phyloP scores from a whole-genome alignment of 2,888 invertebrate species.

The Altica lythri region DNA sequence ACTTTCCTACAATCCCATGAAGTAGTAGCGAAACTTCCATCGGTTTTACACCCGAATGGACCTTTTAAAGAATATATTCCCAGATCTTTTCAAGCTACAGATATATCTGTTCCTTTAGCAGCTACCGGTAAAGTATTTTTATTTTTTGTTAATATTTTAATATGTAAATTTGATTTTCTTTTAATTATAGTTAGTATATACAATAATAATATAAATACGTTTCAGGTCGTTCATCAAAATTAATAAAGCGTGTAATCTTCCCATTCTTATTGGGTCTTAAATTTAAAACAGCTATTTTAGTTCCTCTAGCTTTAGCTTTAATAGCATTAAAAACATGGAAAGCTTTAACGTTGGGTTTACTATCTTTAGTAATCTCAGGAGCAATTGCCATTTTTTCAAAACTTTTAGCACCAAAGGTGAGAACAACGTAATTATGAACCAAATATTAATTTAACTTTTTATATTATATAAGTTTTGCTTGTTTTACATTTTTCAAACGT shows the following conservation, averaged over 20 bases:
- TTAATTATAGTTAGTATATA: too few relatives aligned
- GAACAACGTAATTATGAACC: neutral
- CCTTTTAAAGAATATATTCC: conserved; percentile 64
- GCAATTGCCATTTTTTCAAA: conserved; percentile 82
- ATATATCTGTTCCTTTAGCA: conserved; percentile 71
- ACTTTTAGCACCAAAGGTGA: conserved; percentile 79
- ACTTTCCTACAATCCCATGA: conserved; percentile 76
- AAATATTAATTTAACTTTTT: too few relatives aligned
- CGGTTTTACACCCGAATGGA: conserved; percentile 63
- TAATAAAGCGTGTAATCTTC: conserved; percentile 82
- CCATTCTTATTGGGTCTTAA: conserved; percentile 85
- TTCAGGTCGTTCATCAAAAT: conserved; percentile 68
- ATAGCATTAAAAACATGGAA: conserved; percentile 91
- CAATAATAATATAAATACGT: conserved; percentile 36
- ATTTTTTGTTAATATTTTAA: conserved; percentile 10
- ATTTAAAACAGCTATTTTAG: conserved; percentile 83
- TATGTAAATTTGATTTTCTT: conserved; percentile 4
- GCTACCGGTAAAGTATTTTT: conserved; percentile 57
- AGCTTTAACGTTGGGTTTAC: conserved; percentile 80
- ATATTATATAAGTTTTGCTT: too few relatives aligned
- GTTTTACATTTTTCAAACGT: too few relatives aligned
- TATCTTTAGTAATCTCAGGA: conserved; percentile 82
- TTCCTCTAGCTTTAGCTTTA: conserved; percentile 78
- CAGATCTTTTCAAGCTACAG: conserved; percentile 69
- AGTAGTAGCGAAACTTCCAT: conserved; percentile 75